These are phyloP conservation scores for Mesaphorura yosii DNA, from an alignment of 1,140 invertebrate species.

Conservation along the genomic window DNA sequence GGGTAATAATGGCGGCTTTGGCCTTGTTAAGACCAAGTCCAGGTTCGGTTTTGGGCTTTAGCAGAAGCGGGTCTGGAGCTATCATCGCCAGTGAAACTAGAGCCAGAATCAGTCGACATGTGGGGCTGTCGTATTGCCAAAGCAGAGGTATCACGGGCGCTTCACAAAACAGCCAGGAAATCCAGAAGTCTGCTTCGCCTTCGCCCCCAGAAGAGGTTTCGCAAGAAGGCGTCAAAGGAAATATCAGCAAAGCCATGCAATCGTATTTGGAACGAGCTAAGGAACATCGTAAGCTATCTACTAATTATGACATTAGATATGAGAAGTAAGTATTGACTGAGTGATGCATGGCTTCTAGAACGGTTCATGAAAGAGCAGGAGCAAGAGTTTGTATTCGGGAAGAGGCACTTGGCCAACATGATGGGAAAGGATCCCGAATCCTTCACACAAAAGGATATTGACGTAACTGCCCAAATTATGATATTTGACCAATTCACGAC, in stretches of 20 bases:
- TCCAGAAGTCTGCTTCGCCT: too few relatives aligned
- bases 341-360: slow-evolving; percentile 40
- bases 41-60: too few relatives aligned
- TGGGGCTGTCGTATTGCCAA: too few relatives aligned
- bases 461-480: slow-evolving; percentile 47
- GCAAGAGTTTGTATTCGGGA: slow-evolving; percentile 77
- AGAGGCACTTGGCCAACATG: slow-evolving; percentile 92
- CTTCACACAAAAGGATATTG: slow-evolving; percentile 75
- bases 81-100: too few relatives aligned
- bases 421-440: slow-evolving; percentile 84
- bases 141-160: too few relatives aligned
- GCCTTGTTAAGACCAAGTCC: too few relatives aligned
- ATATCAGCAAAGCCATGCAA: slow-evolving; percentile 73
- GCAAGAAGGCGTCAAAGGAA: too few relatives aligned
- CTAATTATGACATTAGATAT: background rate
- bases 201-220: too few relatives aligned
- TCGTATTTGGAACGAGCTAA: slow-evolving; percentile 68
- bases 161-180: too few relatives aligned
- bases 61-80: too few relatives aligned
- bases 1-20: too few relatives aligned
- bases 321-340: background rate
- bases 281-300: slow-evolving; percentile 49
- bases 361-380: slow-evolving; percentile 72
- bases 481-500: background rate
- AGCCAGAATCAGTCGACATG: too few relatives aligned